Conservation (phyloP, 2,797 vertebrate species). For the Spinus pinus region DNA sequence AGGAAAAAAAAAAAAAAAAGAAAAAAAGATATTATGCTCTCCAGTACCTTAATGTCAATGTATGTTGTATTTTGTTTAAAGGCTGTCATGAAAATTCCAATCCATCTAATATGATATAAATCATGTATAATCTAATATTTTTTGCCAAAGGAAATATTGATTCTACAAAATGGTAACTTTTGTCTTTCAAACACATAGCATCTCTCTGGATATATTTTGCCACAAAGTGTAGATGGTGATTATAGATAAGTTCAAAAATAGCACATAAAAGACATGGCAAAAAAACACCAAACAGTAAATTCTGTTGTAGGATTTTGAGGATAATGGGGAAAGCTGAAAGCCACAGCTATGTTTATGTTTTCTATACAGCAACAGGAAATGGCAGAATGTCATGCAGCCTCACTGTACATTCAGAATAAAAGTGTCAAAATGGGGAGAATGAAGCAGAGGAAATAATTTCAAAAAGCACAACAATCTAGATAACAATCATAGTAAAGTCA, state of each 20-base stretch:
- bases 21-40: neutral
- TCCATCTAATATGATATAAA: slow-evolving; percentile 16
- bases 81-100: slow-evolving; percentile 27
- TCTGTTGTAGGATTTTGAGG: slow-evolving; percentile 21
- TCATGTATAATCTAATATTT: neutral
- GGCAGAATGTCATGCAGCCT: neutral
- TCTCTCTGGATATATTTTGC: slow-evolving; percentile 23
- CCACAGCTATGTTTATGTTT: neutral
- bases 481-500: neutral
- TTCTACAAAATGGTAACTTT: neutral
- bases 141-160: slow-evolving; percentile 30
- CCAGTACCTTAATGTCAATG: neutral
- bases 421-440: slow-evolving; percentile 16
- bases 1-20: neutral
- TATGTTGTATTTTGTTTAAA: slow-evolving; percentile 5
- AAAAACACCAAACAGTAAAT: neutral
- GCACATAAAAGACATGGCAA: neutral
- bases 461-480: slow-evolving; percentile 10
- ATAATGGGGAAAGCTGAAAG: slow-evolving; percentile 38
- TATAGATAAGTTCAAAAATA: slow-evolving; percentile 26
- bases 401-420: neutral
- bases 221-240: neutral
- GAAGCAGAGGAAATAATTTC: slow-evolving; percentile 12
- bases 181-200: slow-evolving; percentile 11
- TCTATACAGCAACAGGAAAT: slow-evolving; percentile 1